These are phyloP conservation scores for Empis livida DNA, from an alignment of 2,888 invertebrate species.

Conservation along the genomic window DNA sequence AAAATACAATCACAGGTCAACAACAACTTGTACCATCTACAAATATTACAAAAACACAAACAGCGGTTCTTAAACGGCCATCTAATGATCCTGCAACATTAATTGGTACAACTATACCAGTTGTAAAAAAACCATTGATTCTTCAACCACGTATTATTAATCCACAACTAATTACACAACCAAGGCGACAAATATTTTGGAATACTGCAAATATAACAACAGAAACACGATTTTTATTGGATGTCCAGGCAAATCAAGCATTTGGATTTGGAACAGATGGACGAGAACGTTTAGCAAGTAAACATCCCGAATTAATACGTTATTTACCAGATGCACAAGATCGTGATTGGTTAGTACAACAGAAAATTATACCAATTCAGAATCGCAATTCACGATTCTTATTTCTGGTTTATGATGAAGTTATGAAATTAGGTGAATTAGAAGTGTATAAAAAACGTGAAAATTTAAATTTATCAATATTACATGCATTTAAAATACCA, in stretches of 20 bases:
- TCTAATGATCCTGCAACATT: conserved; percentile 1
- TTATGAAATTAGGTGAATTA: conserved; percentile 42
- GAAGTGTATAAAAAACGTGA: conserved; percentile 40
- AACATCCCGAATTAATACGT: conserved; percentile 51
- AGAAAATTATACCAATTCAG: conserved; percentile 45
- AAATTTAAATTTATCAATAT: conserved; percentile 28
- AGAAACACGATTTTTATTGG: conserved; percentile 47
- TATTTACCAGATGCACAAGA: conserved; percentile 52
- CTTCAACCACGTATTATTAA: conserved; percentile 4
- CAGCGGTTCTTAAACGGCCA: conserved; percentile 8
- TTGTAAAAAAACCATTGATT: conserved; percentile 8
- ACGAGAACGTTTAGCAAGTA: conserved; percentile 46
- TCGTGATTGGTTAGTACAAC: conserved; percentile 47
- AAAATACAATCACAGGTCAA: conserved; percentile 9
- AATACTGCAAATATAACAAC: conserved; percentile 43
- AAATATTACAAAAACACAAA: conserved; percentile 16
- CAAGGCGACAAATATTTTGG: conserved; percentile 39
- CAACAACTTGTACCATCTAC: conserved; percentile 12
- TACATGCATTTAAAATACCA: conserved; percentile 42
- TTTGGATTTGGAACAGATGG: conserved; percentile 35
- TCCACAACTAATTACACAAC: conserved; percentile 7
- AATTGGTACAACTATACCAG: conserved; percentile 8
- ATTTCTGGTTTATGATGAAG: conserved; percentile 47
- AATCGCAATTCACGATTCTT: conserved; percentile 48
- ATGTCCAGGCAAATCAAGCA: conserved; percentile 35